Percentiles rank a stretch among this genome's conserved stretches.
phyloP scores from a whole-genome alignment of 2,888 invertebrate genomes.

The Lapara coniferarum region DNA sequence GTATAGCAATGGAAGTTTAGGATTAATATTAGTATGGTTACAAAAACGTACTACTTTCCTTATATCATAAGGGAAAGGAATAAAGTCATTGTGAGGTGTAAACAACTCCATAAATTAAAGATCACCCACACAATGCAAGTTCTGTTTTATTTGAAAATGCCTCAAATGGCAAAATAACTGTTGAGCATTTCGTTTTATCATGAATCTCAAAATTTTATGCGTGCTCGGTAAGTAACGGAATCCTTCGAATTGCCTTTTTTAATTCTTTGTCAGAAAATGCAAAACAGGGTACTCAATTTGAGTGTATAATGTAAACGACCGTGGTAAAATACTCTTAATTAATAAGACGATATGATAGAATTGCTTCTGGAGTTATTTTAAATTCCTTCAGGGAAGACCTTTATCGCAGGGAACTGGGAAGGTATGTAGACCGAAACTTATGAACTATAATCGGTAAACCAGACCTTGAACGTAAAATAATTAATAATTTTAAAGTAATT shows the following conservation, averaged over 20 bases:
- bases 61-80: not conserved
- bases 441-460: slow-evolving; percentile 15
- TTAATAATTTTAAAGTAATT: too few relatives aligned
- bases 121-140: slow-evolving; percentile 16
- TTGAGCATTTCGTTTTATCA: slow-evolving; percentile 8
- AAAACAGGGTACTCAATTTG: not conserved
- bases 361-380: too few relatives aligned
- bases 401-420: not conserved
- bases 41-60: not conserved
- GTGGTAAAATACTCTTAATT: not conserved
- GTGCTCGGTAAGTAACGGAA: not conserved
- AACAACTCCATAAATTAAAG: slow-evolving; percentile 15
- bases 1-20: too few relatives aligned
- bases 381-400: not conserved
- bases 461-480: slow-evolving; percentile 11
- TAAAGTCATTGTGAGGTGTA: not conserved
- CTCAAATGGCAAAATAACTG: slow-evolving; percentile 19
- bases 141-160: slow-evolving; percentile 7
- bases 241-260: too few relatives aligned
- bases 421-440: not conserved
- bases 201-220: slow-evolving; percentile 4
- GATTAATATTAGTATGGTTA: not conserved
- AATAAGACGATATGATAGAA: not conserved
- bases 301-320: not conserved
- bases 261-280: not conserved